A percentile compares a stretch with the other conserved stretches of the same genome.
Evolutionary conservation across 2,797 vertebrate species (phyloP).

Genomic region (Hippopotamyrus pictus): DNA sequence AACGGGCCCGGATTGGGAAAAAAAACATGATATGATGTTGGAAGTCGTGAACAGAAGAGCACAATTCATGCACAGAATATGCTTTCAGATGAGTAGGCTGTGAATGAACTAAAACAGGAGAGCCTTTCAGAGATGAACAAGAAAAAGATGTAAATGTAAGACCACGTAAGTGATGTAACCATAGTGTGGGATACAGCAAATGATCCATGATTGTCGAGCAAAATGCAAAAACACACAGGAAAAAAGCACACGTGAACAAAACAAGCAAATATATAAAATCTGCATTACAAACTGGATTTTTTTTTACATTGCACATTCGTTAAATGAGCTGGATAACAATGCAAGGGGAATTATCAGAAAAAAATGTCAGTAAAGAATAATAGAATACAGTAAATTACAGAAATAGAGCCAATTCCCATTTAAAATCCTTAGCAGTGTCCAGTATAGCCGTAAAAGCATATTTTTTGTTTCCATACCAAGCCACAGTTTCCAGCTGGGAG

Average conservation of each 20-base stretch:
- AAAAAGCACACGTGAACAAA: background rate
- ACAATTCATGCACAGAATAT: background rate
- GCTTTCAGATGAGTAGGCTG: conserved; percentile 10
- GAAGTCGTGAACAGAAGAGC: background rate
- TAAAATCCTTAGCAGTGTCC: background rate
- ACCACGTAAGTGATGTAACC: background rate
- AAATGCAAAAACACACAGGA: background rate
- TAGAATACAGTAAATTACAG: background rate
- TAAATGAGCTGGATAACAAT: background rate
- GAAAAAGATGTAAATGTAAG: background rate
- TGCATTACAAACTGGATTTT: background rate
- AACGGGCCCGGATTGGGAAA: background rate
- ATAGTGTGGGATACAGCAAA: background rate
- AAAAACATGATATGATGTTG: background rate
- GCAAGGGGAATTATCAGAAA: background rate
- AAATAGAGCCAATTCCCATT: background rate
- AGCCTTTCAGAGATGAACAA: background rate
- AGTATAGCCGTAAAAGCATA: background rate
- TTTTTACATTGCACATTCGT: background rate
- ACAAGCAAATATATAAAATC: conserved; percentile 6
- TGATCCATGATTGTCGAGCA: background rate
- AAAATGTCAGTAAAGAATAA: background rate
- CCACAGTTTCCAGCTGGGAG: background rate
- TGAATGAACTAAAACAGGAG: background rate
- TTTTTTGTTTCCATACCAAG: background rate